Evolutionary conservation across 1,140 invertebrate species (phyloP), one percentile per base, ranked within the genome.

Genomic region (Drosophila littoralis): DNA sequence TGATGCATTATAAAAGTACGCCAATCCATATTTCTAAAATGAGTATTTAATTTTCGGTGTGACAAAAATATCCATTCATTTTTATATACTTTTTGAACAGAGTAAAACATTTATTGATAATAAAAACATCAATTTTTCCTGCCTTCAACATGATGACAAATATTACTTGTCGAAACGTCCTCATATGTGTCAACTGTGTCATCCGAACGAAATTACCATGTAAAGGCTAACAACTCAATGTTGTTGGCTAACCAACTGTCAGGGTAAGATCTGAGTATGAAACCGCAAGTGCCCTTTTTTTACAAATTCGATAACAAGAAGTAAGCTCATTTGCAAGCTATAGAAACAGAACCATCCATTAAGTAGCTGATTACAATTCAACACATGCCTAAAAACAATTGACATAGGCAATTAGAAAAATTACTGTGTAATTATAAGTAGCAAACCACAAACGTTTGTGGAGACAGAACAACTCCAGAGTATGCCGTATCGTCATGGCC

Each of bases 181-280:
- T 50, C 65, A 46, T 43, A 32, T 51, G 43, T 50, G 61, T 64
- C 69, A 58, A 17, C 60, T 55, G 42, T 42, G 4, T 28, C 22
- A 28, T 28, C 7, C 32, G 35, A 42, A 58, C 13, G 6, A 43
- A 57, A 58, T 51, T 54, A 57, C 42, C 51, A 71, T 70, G 77
- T 73, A 42, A 35, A 72, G 51, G 63, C 59, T 51, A 72, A 83
- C 80, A 83, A 75, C 75, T 82, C 59, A 83, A 82, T 82, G 71
- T 12, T 13, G 40, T 43, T 13, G 8, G 17, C 9, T 2, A 2
- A 9, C 1, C 52, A 38, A 38, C 52, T 55, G 52, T 36, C 17
- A 12, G 8, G 17, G 17, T 28, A 10, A 13, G 42, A 6, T 8
- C 46, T 28, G 10, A 46, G n/a, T 51, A 35, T 35, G 2, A 9